phyloP scores from a whole-genome alignment of 2,888 invertebrate species.

The Cephus runcator region DNA sequence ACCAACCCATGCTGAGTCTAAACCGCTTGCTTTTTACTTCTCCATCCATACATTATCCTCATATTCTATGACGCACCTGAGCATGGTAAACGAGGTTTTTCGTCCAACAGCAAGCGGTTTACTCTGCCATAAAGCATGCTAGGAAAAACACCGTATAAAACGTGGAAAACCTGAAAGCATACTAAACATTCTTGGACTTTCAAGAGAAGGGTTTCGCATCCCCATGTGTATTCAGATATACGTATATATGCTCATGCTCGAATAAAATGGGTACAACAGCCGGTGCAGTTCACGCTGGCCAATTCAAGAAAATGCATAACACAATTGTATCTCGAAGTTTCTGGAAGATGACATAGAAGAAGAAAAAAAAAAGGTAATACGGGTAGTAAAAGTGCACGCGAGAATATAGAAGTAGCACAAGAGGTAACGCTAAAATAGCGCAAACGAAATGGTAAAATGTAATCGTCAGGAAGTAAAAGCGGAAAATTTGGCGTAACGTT shows the following conservation, averaged over 20 bases:
- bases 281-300: background rate
- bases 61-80: background rate
- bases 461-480: background rate
- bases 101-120: background rate
- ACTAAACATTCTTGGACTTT: constrained; percentile 12
- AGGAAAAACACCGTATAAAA: constrained; percentile 16
- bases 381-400: background rate
- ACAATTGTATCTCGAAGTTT: background rate
- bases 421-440: no score
- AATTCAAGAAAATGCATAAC: background rate
- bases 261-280: background rate
- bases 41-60: background rate
- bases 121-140: constrained; percentile 12
- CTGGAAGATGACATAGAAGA: background rate
- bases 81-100: background rate
- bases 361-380: background rate
- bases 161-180: constrained; percentile 14
- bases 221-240: background rate
- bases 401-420: background rate
- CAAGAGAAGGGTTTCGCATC: background rate
- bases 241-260: background rate
- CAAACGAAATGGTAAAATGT: background rate
- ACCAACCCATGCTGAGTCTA: background rate
- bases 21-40: background rate
- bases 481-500: background rate